Evolutionary conservation across 2,797 vertebrate species (phyloP), one percentile per base, ranked within the genome.

Genomic region (Yasuhikotakia modesta): DNA sequence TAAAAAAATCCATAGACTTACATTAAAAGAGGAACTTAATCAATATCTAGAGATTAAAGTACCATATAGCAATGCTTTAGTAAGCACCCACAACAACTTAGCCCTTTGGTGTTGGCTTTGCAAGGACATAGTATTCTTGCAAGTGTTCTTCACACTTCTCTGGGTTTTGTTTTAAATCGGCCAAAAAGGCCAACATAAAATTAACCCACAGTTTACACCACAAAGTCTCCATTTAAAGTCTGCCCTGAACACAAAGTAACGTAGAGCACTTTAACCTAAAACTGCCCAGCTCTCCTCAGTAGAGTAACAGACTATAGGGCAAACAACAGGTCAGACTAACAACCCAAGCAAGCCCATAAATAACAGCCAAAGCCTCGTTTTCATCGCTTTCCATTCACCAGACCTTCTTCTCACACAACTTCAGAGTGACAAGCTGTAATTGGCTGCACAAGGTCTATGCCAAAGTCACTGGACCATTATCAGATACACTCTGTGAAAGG

Each of bases 291-390:
- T 74, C 52, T 67, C 69, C 48, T 73, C 65, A 77, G 60, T 39
- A 86, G 85, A 86, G 86, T 87, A 87, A 75, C 84, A 87, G 85
- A 88, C 90, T 67, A 93, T 84, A 91, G 90, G 90, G 86, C 90
- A 92, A 92, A 90, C 88, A 88, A 87, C 87, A 87, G 87, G 87
- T 87, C 88, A 87, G 85, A 82, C 86, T 91, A 91, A 92, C 89
- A 86, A 88, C 85, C 53, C 84, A 86, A 82, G 84, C 85, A 82
- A 88, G 89, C 83, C 91, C 88, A 92, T 90, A 91, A 91, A 93
- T 93, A 93, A 92, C 89, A 81, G 87, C 84, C 82, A 85, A 76
- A 83, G 83, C 89, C 90, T 91, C 89, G 89, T 87, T 84, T 85
- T 82, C 88, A 92, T 91, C 90, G 88, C 92, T 92, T 92, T 91